These are phyloP conservation scores for Tetragnatha versicolor DNA, from an alignment of 1,140 invertebrate genomes.

Conservation along the genomic window DNA sequence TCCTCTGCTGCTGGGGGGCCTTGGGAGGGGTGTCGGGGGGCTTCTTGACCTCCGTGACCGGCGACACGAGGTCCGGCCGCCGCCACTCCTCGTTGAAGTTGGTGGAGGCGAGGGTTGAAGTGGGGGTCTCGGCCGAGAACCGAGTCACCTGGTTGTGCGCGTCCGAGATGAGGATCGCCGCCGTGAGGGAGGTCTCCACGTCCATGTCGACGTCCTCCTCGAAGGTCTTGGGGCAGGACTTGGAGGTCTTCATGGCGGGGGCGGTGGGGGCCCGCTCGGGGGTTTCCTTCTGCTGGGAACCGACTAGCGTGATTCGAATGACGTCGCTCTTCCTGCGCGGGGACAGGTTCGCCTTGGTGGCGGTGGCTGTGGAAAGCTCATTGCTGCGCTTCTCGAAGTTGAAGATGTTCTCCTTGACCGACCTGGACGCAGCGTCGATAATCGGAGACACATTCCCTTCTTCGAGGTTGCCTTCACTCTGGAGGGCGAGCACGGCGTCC, in stretches of 20 bases:
- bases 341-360: conserved; percentile 25
- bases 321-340: conserved; percentile 47
- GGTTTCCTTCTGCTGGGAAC: conserved; percentile 46
- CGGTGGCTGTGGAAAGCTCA: conserved; percentile 22
- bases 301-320: conserved; percentile 49
- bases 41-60: conserved; percentile 19
- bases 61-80: conserved; percentile 37
- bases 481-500: background rate
- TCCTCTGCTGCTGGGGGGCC: background rate
- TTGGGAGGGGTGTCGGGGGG: conserved; percentile 39
- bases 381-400: conserved; percentile 49
- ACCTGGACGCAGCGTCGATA: conserved; percentile 33
- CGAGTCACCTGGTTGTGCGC: conserved; percentile 41
- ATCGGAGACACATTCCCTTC: conserved; percentile 27
- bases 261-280: conserved; percentile 4
- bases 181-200: conserved; percentile 29
- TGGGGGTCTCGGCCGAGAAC: conserved; percentile 47
- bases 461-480: conserved; percentile 27
- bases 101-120: conserved; percentile 28
- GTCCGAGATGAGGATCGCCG: conserved; percentile 39
- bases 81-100: conserved; percentile 47
- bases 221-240: conserved; percentile 72
- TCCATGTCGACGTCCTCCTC: conserved; percentile 47
- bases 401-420: conserved; percentile 53
- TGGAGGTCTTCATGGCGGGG: conserved; percentile 44